Evolutionary conservation across 2,113 vertebrate genomes (phyloP), one percentile per base, ranked within the genome.

Genomic region (Halichoeres trimaculatus): DNA sequence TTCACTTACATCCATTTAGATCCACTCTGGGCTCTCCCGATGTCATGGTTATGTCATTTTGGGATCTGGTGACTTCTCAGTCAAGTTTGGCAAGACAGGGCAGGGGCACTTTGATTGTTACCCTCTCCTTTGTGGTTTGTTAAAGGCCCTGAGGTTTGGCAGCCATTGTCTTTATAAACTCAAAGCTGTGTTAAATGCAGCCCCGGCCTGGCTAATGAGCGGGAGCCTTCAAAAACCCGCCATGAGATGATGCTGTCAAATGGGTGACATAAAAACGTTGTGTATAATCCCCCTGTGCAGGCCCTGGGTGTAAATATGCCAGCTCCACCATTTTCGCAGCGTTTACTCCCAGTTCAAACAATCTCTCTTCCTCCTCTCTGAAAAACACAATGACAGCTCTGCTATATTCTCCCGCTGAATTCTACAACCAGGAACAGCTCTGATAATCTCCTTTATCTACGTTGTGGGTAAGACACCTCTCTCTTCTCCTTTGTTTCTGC

Each of bases 271-370:
- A 78, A 75, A 89, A 90, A 93, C 85, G 59, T 81, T 88, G 81
- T 74, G 41, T 77, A 83, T 83, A 84, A 84, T 91, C 90, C 86
- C 83, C 81, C 84, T 48, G 75, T 72, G 84, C 85, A 85, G 85
- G 83, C 88, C 92, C 78, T 66, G 81, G 83, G 84, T 88, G 88
- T 92, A 91, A 92, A 93, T 92, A 90, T 92, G 90, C 92, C 93
- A 89, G 85, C 88, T 84, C 86, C 82, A 78, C 89, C 83, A 84
- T 91, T 92, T 93, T 89, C 78, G 77, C 84, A 77, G 84, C 89
- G 57, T 91, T 92, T 90, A 89, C 89, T 89, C 83, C 41, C 81
- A 89, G 91, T 94, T 93, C 92, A 94, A 93, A 93, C 91, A 88
- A 80, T 75, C 63, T 54, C 81, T 86, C 51, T 70, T 57, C 70